Evolutionary conservation across 2,888 invertebrate genomes (phyloP).

Genomic region (Nephrocerus scutellatus): DNA sequence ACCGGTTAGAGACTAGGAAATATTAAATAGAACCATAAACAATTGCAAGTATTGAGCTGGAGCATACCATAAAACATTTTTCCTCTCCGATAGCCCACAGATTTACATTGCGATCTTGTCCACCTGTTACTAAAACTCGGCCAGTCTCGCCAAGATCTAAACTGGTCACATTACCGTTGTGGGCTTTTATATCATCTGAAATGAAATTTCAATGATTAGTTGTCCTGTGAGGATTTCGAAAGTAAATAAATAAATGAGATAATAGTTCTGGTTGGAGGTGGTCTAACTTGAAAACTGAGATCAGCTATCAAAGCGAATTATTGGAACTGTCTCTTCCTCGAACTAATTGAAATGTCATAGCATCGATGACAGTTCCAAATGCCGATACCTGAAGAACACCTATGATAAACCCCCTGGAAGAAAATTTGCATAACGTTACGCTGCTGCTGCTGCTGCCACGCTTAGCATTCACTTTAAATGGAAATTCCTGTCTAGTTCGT

Average conservation of each 20-base stretch:
- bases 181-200: slow-evolving; percentile 47
- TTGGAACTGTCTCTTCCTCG: not conserved
- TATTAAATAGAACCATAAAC: not conserved
- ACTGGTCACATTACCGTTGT: slow-evolving; percentile 45
- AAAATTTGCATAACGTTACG: slow-evolving; percentile 24
- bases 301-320: not conserved
- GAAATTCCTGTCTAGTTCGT: too few species aligned
- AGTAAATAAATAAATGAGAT: too few species aligned
- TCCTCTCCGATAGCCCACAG: slow-evolving; percentile 94
- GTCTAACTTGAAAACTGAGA: too few species aligned
- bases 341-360: too few species aligned
- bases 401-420: too few species aligned
- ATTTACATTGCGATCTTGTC: slow-evolving; percentile 95
- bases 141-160: slow-evolving; percentile 48
- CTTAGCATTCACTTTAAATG: too few species aligned
- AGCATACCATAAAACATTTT: slow-evolving; percentile 83
- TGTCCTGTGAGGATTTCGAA: too few species aligned
- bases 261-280: too few species aligned
- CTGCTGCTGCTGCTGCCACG: slow-evolving; percentile 9
- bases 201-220: slow-evolving; percentile 8
- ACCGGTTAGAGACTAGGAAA: slow-evolving; percentile 75
- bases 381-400: too few species aligned
- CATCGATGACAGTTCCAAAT: too few species aligned
- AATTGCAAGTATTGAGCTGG: not conserved
- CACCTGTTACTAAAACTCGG: slow-evolving; percentile 57